phyloP scores from a whole-genome alignment of 2,113 vertebrate genomes.

The Nyctibius bracteatus region DNA sequence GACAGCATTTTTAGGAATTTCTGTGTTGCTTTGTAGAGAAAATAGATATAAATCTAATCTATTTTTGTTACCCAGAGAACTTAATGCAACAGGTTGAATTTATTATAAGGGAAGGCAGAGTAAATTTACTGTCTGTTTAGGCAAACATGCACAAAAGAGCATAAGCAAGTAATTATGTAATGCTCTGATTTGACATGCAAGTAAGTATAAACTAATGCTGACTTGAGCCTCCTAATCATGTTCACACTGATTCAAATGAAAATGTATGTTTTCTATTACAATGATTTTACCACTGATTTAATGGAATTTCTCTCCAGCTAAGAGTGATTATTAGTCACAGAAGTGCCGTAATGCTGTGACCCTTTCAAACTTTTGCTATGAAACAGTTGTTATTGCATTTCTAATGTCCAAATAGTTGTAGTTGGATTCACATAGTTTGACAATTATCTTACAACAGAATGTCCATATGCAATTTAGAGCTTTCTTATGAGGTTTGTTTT shows the following conservation, averaged over 20 bases:
- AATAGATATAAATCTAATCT: neutral
- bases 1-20: neutral
- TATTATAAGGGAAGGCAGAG: neutral
- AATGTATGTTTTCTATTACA: slow-evolving; percentile 60
- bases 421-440: slow-evolving; percentile 11
- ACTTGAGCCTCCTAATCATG: slow-evolving; percentile 59
- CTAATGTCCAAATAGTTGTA: slow-evolving; percentile 22
- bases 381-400: slow-evolving; percentile 15
- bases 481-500: neutral
- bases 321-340: slow-evolving; percentile 62
- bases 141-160: slow-evolving; percentile 41
- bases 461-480: neutral
- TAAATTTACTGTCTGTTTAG: slow-evolving; percentile 38
- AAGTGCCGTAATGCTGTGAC: slow-evolving; percentile 18
- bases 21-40: neutral
- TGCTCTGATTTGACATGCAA: slow-evolving; percentile 61
- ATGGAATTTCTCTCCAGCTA: slow-evolving; percentile 61
- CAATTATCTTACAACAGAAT: slow-evolving; percentile 17
- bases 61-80: slow-evolving; percentile 4
- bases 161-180: slow-evolving; percentile 61
- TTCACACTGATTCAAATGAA: slow-evolving; percentile 64
- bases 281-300: slow-evolving; percentile 57
- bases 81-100: slow-evolving; percentile 20
- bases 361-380: slow-evolving; percentile 28
- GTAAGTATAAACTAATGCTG: slow-evolving; percentile 64